These are phyloP conservation scores for Hyalella azteca DNA, from an alignment of 2,888 invertebrate species.

Conservation along the genomic window DNA sequence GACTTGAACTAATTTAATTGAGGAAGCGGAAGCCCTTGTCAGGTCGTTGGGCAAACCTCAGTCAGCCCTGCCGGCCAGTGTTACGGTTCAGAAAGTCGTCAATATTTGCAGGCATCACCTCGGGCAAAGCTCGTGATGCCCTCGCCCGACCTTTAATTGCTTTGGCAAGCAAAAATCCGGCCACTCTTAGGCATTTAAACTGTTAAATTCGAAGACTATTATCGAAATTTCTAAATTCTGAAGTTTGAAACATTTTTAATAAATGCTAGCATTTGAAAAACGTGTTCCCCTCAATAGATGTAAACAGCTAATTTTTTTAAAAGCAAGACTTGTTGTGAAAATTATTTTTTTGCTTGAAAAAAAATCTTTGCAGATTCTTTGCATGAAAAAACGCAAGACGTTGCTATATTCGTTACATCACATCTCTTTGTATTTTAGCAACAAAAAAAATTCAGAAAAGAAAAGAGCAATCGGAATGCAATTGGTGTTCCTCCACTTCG, in stretches of 20 bases:
- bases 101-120: neutral
- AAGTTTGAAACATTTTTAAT: neutral
- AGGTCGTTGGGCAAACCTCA: neutral
- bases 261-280: neutral
- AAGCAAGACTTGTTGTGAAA: neutral
- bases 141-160: neutral
- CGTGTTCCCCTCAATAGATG: neutral
- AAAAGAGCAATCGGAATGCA: too few relatives aligned
- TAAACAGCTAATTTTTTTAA: neutral
- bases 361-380: too few relatives aligned
- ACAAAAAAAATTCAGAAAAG: too few relatives aligned
- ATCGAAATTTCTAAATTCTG: neutral
- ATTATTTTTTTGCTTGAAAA: too few relatives aligned
- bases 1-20: neutral
- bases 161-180: neutral
- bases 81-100: neutral
- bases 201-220: neutral
- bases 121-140: neutral
- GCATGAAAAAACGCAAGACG: too few relatives aligned
- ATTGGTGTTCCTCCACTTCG: too few relatives aligned
- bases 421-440: too few relatives aligned
- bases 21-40: conserved; percentile 2
- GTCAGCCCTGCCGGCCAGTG: neutral
- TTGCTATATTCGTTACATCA: too few relatives aligned
- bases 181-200: neutral